These are phyloP conservation scores for Oligia fasciuncula DNA, from an alignment of 2,888 invertebrate species.

Conservation along the genomic window DNA sequence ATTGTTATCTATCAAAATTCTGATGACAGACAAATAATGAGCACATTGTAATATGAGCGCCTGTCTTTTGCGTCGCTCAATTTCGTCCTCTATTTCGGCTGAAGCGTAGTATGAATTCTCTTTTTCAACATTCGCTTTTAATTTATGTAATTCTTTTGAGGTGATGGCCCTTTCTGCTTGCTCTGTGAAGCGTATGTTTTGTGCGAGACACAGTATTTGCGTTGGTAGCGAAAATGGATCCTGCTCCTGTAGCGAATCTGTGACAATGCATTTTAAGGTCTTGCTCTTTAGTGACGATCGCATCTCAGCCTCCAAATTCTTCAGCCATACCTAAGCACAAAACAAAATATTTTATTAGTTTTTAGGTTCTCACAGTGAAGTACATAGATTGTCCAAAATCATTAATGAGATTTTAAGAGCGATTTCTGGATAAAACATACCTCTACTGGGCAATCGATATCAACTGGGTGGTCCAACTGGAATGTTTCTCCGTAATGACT, in stretches of 20 bases:
- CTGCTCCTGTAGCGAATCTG: slow-evolving; percentile 85
- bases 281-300: slow-evolving; percentile 91
- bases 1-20: slow-evolving; percentile 92
- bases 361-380: background rate
- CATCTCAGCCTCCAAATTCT: slow-evolving; percentile 95
- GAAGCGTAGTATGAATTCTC: slow-evolving; percentile 88
- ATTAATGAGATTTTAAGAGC: background rate
- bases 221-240: slow-evolving; percentile 90
- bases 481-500: slow-evolving; percentile 94
- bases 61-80: slow-evolving; percentile 96
- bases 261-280: slow-evolving; percentile 89
- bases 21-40: slow-evolving; percentile 96
- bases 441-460: slow-evolving; percentile 94
- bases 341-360: background rate
- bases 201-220: slow-evolving; percentile 95
- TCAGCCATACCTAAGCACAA: slow-evolving; percentile 92
- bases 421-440: slow-evolving; percentile 76
- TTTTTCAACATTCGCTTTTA: slow-evolving; percentile 87
- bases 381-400: background rate
- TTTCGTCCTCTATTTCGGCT: slow-evolving; percentile 88
- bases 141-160: slow-evolving; percentile 90
- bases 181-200: slow-evolving; percentile 95
- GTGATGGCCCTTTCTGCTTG: slow-evolving; percentile 95
- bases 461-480: slow-evolving; percentile 91
- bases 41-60: slow-evolving; percentile 98